Conservation (phyloP, 2,113 vertebrate genomes). For the Ceyx margarethae region DNA sequence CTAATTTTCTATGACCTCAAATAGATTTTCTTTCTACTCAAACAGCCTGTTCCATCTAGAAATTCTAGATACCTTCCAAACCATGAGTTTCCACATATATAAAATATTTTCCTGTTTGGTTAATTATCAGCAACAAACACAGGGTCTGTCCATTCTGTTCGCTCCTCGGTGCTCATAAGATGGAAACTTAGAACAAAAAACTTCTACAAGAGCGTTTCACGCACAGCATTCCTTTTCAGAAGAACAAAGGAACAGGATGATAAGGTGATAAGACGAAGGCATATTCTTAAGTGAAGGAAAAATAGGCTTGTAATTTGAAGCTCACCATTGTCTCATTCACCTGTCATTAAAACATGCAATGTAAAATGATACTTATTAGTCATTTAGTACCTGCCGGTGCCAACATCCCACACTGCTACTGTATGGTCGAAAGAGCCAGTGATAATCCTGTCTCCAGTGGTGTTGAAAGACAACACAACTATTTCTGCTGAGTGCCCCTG, state of each 20-base stretch:
- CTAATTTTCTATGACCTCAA: not conserved
- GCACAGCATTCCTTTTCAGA: not conserved
- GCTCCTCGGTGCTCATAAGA: not conserved
- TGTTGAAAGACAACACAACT: constrained; percentile 88
- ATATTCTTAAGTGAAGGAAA: not conserved
- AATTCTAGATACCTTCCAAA: not conserved
- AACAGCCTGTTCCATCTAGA: not conserved
- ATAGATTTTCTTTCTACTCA: not conserved
- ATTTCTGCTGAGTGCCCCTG: constrained; percentile 94
- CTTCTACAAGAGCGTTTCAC: not conserved
- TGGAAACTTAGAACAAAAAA: not conserved
- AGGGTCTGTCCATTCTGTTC: not conserved
- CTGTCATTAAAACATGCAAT: not conserved
- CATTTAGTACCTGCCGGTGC: constrained; percentile 82
- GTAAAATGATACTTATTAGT: not conserved
- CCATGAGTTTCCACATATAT: not conserved
- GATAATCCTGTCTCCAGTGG: constrained; percentile 84
- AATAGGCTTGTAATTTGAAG: not conserved
- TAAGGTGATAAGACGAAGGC: not conserved
- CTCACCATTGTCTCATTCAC: not conserved
- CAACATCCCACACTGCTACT: constrained; percentile 88
- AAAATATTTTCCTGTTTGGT: not conserved
- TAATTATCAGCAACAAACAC: not conserved
- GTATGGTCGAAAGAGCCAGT: constrained; percentile 94
- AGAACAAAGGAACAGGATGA: not conserved